Percentiles rank a stretch among this genome's conserved stretches.
Evolutionary conservation across 2,888 invertebrate species (phyloP).

Genomic region (Sussaba pulchella): DNA sequence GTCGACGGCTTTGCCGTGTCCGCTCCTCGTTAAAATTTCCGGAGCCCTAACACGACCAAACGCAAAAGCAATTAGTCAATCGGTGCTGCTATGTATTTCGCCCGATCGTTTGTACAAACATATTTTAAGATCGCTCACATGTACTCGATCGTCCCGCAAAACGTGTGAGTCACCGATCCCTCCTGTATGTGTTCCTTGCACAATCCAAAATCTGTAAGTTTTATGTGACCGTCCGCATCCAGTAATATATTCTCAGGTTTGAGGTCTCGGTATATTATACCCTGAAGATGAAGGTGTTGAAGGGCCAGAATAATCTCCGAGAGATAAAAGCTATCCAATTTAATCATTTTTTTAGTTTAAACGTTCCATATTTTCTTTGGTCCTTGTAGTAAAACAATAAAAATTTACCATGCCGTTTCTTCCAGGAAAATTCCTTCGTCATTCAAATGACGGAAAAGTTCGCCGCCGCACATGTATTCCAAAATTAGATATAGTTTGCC

Average conservation of each 20-base stretch:
- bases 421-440: conserved; percentile 91
- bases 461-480: conserved; percentile 91
- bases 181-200: conserved; percentile 87
- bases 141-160: conserved; percentile 99
- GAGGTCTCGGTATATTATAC: conserved; percentile 94
- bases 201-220: conserved; percentile 82
- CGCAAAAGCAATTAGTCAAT: background rate
- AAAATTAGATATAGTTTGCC: conserved; percentile 91
- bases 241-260: conserved; percentile 99
- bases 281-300: conserved; percentile 89
- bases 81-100: background rate
- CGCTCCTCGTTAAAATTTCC: conserved; percentile 97
- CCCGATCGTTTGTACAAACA: background rate
- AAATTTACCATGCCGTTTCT: conserved; percentile 87
- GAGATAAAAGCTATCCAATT: conserved; percentile 86
- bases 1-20: conserved; percentile 99
- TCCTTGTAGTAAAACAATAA: background rate
- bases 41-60: conserved; percentile 92
- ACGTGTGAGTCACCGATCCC: conserved; percentile 97
- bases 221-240: conserved; percentile 96
- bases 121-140: conserved; percentile 89
- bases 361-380: too few relatives aligned
- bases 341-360: background rate
- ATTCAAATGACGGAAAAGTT: conserved; percentile 91
- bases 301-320: conserved; percentile 90